phyloP scores from a whole-genome alignment of 1,140 invertebrate species.

The Galleria mellonella region DNA sequence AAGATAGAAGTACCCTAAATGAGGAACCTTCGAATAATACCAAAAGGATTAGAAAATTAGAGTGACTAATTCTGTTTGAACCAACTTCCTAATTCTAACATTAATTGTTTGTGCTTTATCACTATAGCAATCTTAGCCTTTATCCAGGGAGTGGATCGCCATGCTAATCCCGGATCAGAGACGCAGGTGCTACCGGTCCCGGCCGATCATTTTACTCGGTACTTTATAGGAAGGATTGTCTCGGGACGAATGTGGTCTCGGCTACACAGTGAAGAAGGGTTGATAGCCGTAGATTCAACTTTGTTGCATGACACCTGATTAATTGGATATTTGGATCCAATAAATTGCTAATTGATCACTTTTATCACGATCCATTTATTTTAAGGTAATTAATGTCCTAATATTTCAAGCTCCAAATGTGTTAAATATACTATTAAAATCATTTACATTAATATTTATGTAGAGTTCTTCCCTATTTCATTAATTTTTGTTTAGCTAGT shows the following conservation, averaged over 20 bases:
- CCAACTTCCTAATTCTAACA: constrained; percentile 9
- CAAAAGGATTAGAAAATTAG: too few relatives aligned
- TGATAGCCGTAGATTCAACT: neutral
- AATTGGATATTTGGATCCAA: too few relatives aligned
- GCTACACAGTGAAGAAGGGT: constrained; percentile 12
- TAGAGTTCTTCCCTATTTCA: too few relatives aligned
- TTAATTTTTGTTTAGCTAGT: too few relatives aligned
- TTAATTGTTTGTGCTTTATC: constrained; percentile 46
- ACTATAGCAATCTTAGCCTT: constrained; percentile 35
- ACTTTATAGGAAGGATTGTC: constrained; percentile 27
- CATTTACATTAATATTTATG: too few relatives aligned
- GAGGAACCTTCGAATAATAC: too few relatives aligned
- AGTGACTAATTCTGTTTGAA: neutral
- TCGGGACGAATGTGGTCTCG: constrained; percentile 2
- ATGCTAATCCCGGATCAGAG: constrained; percentile 30
- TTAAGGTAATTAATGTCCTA: neutral
- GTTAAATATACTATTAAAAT: too few relatives aligned
- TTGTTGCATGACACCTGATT: too few relatives aligned
- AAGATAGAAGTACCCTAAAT: too few relatives aligned
- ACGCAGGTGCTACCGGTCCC: constrained; percentile 34
- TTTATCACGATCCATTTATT: too few relatives aligned
- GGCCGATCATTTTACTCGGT: constrained; percentile 34
- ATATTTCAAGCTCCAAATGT: neutral
- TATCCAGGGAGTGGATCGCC: neutral
- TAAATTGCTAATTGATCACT: too few relatives aligned